Evolutionary conservation across 1,140 invertebrate species (phyloP).

Genomic region (Ceratina australensis): DNA sequence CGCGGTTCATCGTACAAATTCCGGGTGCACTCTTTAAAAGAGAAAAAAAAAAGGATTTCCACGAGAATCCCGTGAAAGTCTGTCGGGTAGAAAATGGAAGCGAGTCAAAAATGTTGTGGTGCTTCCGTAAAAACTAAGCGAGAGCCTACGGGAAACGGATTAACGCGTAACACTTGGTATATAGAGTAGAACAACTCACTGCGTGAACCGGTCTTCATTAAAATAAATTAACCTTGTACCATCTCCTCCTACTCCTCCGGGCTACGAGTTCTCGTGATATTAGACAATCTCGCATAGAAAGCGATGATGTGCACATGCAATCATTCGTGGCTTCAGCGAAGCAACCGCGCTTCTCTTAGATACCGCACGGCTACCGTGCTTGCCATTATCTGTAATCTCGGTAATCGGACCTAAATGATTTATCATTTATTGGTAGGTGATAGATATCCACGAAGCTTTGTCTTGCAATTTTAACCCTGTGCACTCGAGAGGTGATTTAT

Average conservation of each 20-base stretch:
- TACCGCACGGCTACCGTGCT: neutral
- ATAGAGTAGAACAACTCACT: constrained; percentile 12
- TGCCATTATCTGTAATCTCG: neutral
- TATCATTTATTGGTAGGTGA: neutral
- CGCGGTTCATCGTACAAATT: constrained; percentile 7
- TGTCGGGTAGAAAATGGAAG: neutral
- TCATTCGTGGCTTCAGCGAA: neutral
- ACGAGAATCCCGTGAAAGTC: too few species aligned
- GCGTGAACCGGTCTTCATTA: constrained; percentile 6
- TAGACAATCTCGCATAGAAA: neutral
- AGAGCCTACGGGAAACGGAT: neutral
- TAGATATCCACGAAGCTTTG: neutral
- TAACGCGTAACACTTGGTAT: constrained; percentile 21
- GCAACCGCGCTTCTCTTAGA: neutral
- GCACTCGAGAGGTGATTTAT: too few species aligned
- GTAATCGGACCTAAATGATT: neutral
- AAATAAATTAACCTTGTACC: constrained; percentile 14
- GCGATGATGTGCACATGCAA: neutral
- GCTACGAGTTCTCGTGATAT: neutral
- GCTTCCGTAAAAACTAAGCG: neutral
- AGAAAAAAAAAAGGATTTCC: too few species aligned
- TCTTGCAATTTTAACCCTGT: neutral
- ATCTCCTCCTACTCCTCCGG: neutral
- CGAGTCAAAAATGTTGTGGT: neutral
- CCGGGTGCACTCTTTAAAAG: too few species aligned